phyloP scores from a whole-genome alignment of 2,888 invertebrate species.

The Apomyelois bistriatella region DNA sequence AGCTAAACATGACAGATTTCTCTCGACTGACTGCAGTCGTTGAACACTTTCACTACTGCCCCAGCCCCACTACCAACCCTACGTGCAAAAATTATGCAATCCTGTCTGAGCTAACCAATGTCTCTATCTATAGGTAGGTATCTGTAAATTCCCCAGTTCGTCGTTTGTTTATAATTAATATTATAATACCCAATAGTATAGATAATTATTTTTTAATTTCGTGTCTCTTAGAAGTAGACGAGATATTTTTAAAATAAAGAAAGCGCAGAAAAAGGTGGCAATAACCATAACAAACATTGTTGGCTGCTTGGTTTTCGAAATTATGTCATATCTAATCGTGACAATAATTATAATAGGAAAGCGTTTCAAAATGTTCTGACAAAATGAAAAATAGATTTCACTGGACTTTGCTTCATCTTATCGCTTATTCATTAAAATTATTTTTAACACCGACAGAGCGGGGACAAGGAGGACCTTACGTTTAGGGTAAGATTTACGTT shows the following conservation, averaged over 20 bases:
- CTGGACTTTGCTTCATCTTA: background rate
- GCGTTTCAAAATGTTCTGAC: background rate
- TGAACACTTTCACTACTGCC: conserved; percentile 59
- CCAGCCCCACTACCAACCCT: conserved; percentile 25
- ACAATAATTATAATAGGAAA: background rate
- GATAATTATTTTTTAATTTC: too few relatives aligned
- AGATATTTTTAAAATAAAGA: background rate
- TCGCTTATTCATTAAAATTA: background rate
- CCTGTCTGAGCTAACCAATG: background rate
- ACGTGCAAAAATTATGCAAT: conserved; percentile 20
- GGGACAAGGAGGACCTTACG: conserved; percentile 3
- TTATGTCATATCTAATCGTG: background rate
- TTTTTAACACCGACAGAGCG: conserved; percentile 7
- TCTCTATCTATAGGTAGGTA: background rate
- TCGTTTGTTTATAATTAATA: too few relatives aligned
- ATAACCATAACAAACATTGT: background rate
- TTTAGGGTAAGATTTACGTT: conserved; percentile 9
- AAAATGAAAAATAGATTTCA: background rate
- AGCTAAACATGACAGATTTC: conserved; percentile 51
- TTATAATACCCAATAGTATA: too few relatives aligned
- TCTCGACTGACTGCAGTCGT: conserved; percentile 42
- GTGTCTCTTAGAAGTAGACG: too few relatives aligned
- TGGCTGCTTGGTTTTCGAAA: background rate
- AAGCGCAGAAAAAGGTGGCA: conserved; percentile 5
- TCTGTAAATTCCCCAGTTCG: conserved; percentile 30